phyloP scores from a whole-genome alignment of 2,888 invertebrate species.

The Phaonia tiefii region DNA sequence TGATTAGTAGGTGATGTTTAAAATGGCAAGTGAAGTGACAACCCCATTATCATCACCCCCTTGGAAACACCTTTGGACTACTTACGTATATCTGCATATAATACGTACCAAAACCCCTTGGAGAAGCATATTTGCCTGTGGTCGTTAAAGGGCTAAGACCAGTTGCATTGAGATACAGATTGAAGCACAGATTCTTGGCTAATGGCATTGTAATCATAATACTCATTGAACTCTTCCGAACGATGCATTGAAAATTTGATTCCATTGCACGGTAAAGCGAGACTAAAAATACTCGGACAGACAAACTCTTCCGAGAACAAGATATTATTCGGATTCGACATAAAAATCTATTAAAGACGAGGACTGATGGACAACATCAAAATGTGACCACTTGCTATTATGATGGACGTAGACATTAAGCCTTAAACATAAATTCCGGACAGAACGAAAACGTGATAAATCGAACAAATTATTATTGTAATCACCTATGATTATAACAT shows the following conservation, averaged over 20 bases:
- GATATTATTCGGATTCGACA: too few relatives aligned
- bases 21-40: too few relatives aligned
- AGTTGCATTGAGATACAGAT: too few relatives aligned
- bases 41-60: too few relatives aligned
- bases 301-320: not conserved
- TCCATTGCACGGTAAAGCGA: not conserved
- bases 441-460: not conserved
- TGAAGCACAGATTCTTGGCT: too few relatives aligned
- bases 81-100: too few relatives aligned
- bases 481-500: slow-evolving; percentile 18
- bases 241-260: not conserved
- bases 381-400: not conserved
- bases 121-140: too few relatives aligned
- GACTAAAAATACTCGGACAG: slow-evolving; percentile 13
- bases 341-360: slow-evolving; percentile 4
- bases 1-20: too few relatives aligned
- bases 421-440: not conserved
- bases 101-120: too few relatives aligned
- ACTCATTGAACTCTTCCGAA: slow-evolving; percentile 5
- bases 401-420: not conserved
- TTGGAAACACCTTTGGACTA: too few relatives aligned
- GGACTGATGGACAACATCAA: not conserved
- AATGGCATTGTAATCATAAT: too few relatives aligned
- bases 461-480: slow-evolving; percentile 36
- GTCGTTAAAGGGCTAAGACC: too few relatives aligned